A percentile compares a stretch with the other conserved stretches of the same genome.
These are phyloP conservation scores for Lasioglossum zephyrum DNA, from an alignment of 2,888 invertebrate genomes.

Conservation along the genomic window DNA sequence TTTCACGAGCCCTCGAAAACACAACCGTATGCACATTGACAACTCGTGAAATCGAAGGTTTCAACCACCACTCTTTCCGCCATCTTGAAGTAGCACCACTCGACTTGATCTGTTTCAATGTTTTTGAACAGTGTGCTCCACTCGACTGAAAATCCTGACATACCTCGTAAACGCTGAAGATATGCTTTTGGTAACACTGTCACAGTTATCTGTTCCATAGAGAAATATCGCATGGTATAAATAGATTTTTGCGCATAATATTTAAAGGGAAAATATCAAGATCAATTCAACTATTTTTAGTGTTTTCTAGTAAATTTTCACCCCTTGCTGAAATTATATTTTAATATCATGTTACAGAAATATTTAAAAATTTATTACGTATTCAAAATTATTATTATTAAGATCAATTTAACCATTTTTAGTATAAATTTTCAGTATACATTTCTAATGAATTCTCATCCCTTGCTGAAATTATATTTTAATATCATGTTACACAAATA, in stretches of 20 bases:
- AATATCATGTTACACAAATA: too few species aligned
- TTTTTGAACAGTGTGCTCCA: not conserved
- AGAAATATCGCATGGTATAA: not conserved
- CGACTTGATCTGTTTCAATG: not conserved
- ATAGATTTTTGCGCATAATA: not conserved
- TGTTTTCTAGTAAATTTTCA: too few species aligned
- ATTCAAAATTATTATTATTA: too few species aligned
- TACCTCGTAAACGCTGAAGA: not conserved
- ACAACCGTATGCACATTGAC: not conserved
- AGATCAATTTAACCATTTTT: too few species aligned
- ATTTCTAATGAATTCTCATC: too few species aligned
- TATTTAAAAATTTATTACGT: too few species aligned
- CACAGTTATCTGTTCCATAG: not conserved
- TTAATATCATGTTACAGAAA: too few species aligned
- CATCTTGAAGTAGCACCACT: not conserved
- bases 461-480: too few species aligned
- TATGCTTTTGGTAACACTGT: not conserved
- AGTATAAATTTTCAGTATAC: too few species aligned
- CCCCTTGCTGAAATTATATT: too few species aligned
- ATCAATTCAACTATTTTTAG: too few species aligned
- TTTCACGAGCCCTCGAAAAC: not conserved
- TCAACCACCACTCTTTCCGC: not conserved
- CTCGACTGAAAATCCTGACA: not conserved
- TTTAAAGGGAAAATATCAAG: not conserved
- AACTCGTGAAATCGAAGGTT: constrained; percentile 1